A percentile compares a stretch with the other conserved stretches of the same genome.
These are phyloP conservation scores for Rhinopomastus cyanomelas DNA, from an alignment of 2,113 vertebrate genomes.

Conservation along the genomic window DNA sequence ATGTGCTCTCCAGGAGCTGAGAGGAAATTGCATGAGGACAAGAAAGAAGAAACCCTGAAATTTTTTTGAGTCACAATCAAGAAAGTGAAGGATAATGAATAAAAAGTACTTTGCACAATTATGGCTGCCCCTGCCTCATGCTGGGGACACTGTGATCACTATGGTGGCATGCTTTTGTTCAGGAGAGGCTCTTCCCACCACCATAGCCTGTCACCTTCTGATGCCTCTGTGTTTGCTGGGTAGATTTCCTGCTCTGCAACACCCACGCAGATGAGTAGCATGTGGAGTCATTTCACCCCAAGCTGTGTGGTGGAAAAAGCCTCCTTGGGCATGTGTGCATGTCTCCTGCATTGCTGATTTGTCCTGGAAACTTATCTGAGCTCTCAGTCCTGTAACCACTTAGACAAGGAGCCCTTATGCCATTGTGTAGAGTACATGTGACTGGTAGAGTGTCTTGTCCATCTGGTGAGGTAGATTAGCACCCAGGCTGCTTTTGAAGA, in stretches of 20 bases:
- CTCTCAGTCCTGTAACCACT: neutral
- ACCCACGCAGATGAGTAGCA: neutral
- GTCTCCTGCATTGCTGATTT: neutral
- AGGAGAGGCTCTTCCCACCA: neutral
- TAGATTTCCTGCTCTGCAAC: neutral
- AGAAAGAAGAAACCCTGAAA: neutral
- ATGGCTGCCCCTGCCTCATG: neutral
- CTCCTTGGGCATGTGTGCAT: neutral
- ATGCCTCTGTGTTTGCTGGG: neutral
- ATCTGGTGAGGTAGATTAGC: neutral
- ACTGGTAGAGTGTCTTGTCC: neutral
- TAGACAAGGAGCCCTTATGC: neutral
- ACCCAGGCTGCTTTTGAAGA: neutral
- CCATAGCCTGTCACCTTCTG: neutral
- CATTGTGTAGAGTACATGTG: fast-evolving
- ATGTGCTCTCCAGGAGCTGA: constrained; percentile 3
- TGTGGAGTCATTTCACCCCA: neutral
- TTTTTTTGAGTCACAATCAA: constrained; percentile 1
- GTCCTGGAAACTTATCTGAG: neutral
- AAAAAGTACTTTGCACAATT: constrained; percentile 21
- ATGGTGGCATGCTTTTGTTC: neutral
- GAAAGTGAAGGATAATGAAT: constrained; percentile 6
- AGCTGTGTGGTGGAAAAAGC: neutral
- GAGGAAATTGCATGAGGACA: constrained; percentile 23
- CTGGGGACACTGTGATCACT: neutral